These are phyloP conservation scores for Chroicocephalus ridibundus DNA, from an alignment of 2,113 vertebrate species.

Conservation along the genomic window DNA sequence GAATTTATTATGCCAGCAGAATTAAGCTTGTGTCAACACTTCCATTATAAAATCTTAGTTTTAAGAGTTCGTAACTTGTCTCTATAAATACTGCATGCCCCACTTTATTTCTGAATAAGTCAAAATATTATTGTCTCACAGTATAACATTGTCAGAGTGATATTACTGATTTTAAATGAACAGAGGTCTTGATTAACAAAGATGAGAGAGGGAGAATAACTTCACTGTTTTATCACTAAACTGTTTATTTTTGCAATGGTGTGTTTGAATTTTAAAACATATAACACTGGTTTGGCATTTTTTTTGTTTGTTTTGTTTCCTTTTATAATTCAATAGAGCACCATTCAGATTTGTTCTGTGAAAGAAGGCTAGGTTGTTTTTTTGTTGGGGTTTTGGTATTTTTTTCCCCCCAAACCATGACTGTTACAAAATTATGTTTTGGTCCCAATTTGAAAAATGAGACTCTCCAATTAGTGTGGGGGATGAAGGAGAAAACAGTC, in stretches of 20 bases:
- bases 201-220: not conserved
- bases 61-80: not conserved
- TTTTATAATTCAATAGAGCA: not conserved
- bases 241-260: not conserved
- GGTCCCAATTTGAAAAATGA: not conserved
- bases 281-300: not conserved
- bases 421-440: not conserved
- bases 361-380: not conserved
- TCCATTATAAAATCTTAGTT: slow-evolving; percentile 34
- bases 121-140: not conserved
- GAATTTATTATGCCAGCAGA: slow-evolving; percentile 36
- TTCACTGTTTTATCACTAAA: not conserved
- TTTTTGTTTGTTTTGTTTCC: not conserved
- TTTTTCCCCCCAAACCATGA: not conserved
- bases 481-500: not conserved
- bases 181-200: not conserved
- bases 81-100: slow-evolving; percentile 3
- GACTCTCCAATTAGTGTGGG: not conserved
- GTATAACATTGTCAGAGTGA: not conserved
- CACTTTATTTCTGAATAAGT: not conserved
- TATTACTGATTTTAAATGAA: not conserved
- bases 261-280: not conserved
- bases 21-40: slow-evolving; percentile 38
- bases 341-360: not conserved
- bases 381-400: not conserved